These are phyloP conservation scores for Haemorhous mexicanus DNA, from an alignment of 2,113 vertebrate species.

Conservation along the genomic window DNA sequence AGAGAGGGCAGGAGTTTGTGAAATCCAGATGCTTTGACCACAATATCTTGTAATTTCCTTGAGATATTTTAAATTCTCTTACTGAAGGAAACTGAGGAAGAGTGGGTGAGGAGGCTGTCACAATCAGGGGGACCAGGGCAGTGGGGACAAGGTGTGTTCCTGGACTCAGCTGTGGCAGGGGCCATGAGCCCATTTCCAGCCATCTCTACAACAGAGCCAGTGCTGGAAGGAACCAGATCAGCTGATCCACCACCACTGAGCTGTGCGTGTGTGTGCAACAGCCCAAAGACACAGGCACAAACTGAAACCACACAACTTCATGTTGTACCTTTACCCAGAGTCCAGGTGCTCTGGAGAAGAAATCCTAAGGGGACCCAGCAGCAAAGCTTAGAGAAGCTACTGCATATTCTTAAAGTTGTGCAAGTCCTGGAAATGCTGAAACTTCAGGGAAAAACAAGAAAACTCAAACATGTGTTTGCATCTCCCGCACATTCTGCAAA, in stretches of 20 bases:
- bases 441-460: background rate
- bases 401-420: background rate
- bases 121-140: accelerated
- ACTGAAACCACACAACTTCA: background rate
- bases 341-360: background rate
- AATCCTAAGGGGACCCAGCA: background rate
- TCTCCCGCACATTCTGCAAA: background rate
- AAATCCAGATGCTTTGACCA: background rate
- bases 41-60: background rate
- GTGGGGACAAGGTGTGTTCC: accelerated
- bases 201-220: accelerated
- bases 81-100: background rate
- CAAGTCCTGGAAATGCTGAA: background rate
- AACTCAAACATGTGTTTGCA: background rate
- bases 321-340: background rate
- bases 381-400: background rate
- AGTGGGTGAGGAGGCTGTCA: background rate
- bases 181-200: background rate
- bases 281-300: background rate
- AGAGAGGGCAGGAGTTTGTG: background rate
- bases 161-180: background rate
- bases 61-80: background rate
- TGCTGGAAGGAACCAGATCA: background rate
- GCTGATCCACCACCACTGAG: accelerated
- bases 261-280: accelerated